These are phyloP conservation scores for Acinonyx jubatus DNA, from an alignment of 2,113 vertebrate genomes.

Conservation along the genomic window DNA sequence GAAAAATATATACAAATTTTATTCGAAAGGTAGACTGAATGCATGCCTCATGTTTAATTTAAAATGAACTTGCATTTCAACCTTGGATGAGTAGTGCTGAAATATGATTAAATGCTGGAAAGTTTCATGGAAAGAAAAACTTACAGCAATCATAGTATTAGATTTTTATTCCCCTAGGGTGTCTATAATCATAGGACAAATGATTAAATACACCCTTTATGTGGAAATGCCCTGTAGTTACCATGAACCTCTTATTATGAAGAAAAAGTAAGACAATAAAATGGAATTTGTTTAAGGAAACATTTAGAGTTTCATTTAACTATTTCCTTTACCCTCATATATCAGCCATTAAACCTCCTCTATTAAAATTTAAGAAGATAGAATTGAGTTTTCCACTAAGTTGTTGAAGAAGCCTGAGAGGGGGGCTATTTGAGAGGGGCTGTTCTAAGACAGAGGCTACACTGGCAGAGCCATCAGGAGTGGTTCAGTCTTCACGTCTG, in stretches of 20 bases:
- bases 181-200: slow-evolving; percentile 64
- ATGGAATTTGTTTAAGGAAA: slow-evolving; percentile 78
- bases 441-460: not conserved
- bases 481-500: not conserved
- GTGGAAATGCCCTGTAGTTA: slow-evolving; percentile 78
- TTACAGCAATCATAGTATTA: slow-evolving; percentile 76
- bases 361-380: not conserved
- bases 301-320: slow-evolving; percentile 72
- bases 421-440: not conserved
- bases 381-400: not conserved
- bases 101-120: slow-evolving; percentile 73
- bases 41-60: slow-evolving; percentile 78
- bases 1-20: slow-evolving; percentile 53
- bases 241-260: slow-evolving; percentile 78
- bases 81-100: slow-evolving; percentile 77
- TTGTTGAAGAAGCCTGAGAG: not conserved
- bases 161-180: slow-evolving; percentile 45
- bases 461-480: not conserved
- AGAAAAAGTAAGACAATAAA: slow-evolving; percentile 82
- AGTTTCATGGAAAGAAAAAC: slow-evolving; percentile 76
- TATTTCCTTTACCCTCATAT: slow-evolving; percentile 69
- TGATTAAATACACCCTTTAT: slow-evolving; percentile 77
- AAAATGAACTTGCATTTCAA: slow-evolving; percentile 78
- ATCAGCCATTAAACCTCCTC: not conserved
- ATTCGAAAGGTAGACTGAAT: slow-evolving; percentile 68